phyloP scores from a whole-genome alignment of 2,888 invertebrate species.

The Oxyteleia sp. region DNA sequence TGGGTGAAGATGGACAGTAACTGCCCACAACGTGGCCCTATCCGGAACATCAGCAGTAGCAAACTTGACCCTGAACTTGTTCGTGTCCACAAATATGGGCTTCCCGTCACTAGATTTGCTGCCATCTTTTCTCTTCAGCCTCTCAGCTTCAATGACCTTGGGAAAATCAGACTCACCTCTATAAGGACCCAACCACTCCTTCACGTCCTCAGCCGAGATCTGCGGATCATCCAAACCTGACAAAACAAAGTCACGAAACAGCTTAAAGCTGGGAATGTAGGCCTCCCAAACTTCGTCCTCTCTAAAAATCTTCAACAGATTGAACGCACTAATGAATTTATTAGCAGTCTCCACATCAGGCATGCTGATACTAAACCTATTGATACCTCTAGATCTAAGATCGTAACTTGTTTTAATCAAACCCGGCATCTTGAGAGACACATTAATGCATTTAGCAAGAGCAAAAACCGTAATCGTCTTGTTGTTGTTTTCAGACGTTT shows the following conservation, averaged over 20 bases:
- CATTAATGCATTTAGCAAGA: no score
- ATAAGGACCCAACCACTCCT: constrained; percentile 5
- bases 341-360: background rate
- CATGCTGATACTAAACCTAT: constrained; percentile 3
- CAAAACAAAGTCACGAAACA: constrained; percentile 4
- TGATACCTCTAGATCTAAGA: background rate
- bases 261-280: constrained; percentile 7
- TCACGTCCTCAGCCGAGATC: background rate
- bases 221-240: background rate
- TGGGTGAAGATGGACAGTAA: constrained; percentile 1
- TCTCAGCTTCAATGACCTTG: background rate
- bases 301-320: background rate
- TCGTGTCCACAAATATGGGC: background rate
- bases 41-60: constrained; percentile 23
- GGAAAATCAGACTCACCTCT: background rate
- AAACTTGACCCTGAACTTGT: constrained; percentile 8
- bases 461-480: background rate
- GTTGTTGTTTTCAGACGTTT: no score
- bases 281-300: constrained; percentile 7
- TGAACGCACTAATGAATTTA: constrained; percentile 3
- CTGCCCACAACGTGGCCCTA: background rate
- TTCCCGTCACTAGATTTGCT: background rate
- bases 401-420: background rate
- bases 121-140: background rate
- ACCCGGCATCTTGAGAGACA: no score